Evolutionary conservation across 2,888 invertebrate genomes (phyloP).

Genomic region (Rotaria socialis): DNA sequence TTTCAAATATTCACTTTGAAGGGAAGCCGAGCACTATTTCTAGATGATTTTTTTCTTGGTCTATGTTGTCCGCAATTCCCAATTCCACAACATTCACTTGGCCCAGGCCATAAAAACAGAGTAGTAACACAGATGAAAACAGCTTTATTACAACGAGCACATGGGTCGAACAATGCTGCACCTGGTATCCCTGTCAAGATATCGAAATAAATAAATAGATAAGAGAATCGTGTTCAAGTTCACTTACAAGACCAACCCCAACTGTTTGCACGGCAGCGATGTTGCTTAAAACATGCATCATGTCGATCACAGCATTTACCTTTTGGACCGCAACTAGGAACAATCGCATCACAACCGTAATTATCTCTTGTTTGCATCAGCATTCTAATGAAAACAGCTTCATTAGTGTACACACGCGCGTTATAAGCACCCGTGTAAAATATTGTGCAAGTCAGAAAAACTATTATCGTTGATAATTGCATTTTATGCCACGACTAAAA

Average conservation of each 20-base stretch:
- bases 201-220: not conserved
- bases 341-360: not conserved
- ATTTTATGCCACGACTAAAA: not conserved
- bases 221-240: too few species aligned
- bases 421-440: not conserved
- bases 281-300: not conserved
- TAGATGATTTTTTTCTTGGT: not conserved
- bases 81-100: not conserved
- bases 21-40: too few species aligned
- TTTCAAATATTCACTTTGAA: too few species aligned
- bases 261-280: not conserved
- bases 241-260: not conserved
- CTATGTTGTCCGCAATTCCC: not conserved
- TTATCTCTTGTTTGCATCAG: not conserved
- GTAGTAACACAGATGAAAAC: not conserved
- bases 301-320: not conserved
- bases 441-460: not conserved
- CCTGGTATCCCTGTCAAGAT: not conserved
- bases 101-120: not conserved
- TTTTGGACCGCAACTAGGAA: not conserved
- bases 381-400: not conserved
- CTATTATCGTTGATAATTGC: not conserved
- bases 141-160: not conserved
- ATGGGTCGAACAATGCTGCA: not conserved
- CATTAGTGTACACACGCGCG: not conserved